Conservation (phyloP, 2,113 vertebrate species). For the Scatophagus argus region DNA sequence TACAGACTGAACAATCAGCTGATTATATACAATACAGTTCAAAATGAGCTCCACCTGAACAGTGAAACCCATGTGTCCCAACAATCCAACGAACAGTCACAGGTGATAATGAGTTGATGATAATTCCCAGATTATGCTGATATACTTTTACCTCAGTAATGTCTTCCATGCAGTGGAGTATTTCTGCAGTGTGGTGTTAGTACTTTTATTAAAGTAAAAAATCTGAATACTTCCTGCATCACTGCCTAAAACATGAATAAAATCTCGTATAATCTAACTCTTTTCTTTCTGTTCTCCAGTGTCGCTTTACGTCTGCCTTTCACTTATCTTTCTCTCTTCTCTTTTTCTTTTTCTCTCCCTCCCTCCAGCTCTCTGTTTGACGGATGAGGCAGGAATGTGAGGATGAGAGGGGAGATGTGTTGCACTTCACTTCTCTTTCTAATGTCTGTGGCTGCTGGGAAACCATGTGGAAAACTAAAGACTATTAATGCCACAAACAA, state of each 20-base stretch:
- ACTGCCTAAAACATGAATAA: not conserved
- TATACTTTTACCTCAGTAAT: too few species aligned
- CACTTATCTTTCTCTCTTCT: not conserved
- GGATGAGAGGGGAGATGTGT: conserved; percentile 76
- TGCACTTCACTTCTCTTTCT: conserved; percentile 80
- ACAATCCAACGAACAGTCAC: too few species aligned
- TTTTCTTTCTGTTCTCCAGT: conserved; percentile 12
- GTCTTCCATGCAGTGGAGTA: too few species aligned
- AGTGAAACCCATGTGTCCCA: too few species aligned
- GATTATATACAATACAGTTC: too few species aligned
- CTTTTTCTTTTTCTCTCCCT: conserved; percentile 11
- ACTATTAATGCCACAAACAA: conserved; percentile 83
- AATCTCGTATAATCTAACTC: not conserved
- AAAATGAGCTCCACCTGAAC: too few species aligned
- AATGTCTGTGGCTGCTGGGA: conserved; percentile 73
- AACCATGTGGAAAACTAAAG: conserved; percentile 82
- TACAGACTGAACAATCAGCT: too few species aligned
- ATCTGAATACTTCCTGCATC: too few species aligned
- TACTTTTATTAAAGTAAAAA: too few species aligned
- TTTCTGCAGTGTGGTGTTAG: too few species aligned
- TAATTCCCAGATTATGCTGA: too few species aligned
- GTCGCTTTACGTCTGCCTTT: conserved; percentile 24
- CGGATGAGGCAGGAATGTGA: conserved; percentile 74
- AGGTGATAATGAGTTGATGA: too few species aligned
- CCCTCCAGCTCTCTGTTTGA: conserved; percentile 51